Conservation (phyloP, 2,113 vertebrate genomes). For the Irena cyanogastra region DNA sequence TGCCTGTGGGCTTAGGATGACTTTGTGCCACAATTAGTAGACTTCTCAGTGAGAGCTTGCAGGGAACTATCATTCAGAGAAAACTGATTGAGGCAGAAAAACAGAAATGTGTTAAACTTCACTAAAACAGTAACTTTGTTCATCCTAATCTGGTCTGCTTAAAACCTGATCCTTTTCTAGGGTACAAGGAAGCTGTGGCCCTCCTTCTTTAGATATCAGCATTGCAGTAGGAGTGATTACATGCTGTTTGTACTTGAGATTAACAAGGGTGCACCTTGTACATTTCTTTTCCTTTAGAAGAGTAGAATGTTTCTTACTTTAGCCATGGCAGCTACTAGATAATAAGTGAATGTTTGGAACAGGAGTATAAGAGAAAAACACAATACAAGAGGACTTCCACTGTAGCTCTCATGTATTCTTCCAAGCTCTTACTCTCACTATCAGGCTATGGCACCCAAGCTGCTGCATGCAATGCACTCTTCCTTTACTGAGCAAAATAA, state of each 20-base stretch:
- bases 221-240: neutral
- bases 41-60: neutral
- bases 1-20: neutral
- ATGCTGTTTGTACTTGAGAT: neutral
- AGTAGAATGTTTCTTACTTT: neutral
- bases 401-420: neutral
- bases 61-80: neutral
- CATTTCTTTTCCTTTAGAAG: neutral
- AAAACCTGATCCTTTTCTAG: neutral
- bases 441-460: neutral
- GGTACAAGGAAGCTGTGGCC: neutral
- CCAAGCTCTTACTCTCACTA: neutral
- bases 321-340: neutral
- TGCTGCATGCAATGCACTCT: neutral
- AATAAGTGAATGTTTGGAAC: neutral
- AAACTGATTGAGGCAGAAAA: neutral
- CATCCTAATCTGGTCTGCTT: neutral
- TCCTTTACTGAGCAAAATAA: neutral
- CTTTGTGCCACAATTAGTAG: slow-evolving; percentile 41
- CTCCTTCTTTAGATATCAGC: neutral
- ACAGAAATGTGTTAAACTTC: neutral
- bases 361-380: neutral
- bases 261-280: neutral
- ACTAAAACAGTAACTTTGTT: neutral
- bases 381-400: neutral